Evolutionary conservation across 2,113 vertebrate genomes (phyloP).

Genomic region (Anarhynchus alexandrinus): DNA sequence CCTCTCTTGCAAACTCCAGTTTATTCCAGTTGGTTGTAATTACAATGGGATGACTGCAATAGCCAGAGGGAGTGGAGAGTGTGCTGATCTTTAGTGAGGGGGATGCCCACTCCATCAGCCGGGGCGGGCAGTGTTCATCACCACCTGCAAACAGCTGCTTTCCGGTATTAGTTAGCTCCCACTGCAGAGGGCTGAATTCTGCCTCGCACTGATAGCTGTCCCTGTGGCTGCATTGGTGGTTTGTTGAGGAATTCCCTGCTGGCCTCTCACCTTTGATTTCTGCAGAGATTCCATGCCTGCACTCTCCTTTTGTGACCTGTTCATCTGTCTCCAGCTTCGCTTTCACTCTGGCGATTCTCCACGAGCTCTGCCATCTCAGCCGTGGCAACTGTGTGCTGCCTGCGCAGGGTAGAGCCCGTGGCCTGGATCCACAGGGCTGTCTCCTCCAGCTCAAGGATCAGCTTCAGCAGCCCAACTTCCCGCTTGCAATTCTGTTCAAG

Average conservation of each 20-base stretch:
- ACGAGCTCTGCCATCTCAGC: constrained; percentile 65
- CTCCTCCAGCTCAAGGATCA: constrained; percentile 71
- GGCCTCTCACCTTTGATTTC: constrained; percentile 64
- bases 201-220: background rate
- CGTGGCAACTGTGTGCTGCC: constrained; percentile 61
- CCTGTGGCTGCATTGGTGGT: background rate
- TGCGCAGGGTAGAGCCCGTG: constrained; percentile 35
- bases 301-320: constrained; percentile 68
- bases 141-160: background rate
- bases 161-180: background rate
- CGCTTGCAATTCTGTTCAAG: constrained; percentile 73
- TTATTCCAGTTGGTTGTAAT: background rate
- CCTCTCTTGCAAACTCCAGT: background rate
- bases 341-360: constrained; percentile 70
- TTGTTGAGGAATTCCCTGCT: background rate
- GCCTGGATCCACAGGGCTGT: constrained; percentile 65
- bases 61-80: background rate
- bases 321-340: constrained; percentile 76
- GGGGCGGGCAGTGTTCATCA: background rate
- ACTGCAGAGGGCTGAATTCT: background rate
- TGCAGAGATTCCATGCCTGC: constrained; percentile 53
- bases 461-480: constrained; percentile 71
- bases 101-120: background rate
- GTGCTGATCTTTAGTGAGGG: background rate
- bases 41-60: background rate